Conservation (phyloP, 2,797 vertebrate genomes). For the Pyrocephalus nanus region DNA sequence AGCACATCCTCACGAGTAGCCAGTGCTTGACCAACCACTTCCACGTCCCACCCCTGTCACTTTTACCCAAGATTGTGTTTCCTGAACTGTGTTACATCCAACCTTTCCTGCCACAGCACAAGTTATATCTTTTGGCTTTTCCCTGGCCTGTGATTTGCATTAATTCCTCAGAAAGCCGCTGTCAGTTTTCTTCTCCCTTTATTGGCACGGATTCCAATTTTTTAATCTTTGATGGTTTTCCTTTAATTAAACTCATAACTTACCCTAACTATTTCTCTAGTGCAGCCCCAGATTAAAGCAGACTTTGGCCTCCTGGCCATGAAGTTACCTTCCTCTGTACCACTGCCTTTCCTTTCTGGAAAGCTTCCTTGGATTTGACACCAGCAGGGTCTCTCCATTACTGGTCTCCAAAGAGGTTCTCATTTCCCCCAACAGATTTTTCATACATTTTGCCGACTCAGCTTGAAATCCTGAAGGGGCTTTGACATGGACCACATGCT, state of each 20-base stretch:
- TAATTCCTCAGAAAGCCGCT: slow-evolving; percentile 15
- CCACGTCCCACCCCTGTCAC: neutral
- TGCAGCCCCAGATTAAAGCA: neutral
- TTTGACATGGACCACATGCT: neutral
- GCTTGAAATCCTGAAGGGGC: neutral
- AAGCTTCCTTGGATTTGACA: neutral
- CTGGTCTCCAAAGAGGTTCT: neutral
- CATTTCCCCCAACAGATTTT: slow-evolving; percentile 25
- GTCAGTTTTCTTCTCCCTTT: slow-evolving; percentile 25
- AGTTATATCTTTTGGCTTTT: slow-evolving; percentile 47
- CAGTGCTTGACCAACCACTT: neutral
- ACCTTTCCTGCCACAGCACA: slow-evolving; percentile 33
- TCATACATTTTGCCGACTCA: neutral
- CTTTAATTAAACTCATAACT: slow-evolving; percentile 61
- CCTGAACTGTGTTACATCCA: neutral
- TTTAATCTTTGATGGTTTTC: slow-evolving; percentile 28
- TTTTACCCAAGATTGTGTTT: neutral
- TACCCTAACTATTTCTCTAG: neutral
- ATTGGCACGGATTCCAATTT: neutral
- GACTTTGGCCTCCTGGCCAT: neutral
- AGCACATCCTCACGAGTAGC: neutral
- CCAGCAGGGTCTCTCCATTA: slow-evolving; percentile 1
- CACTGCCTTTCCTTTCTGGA: neutral
- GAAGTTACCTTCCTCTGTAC: neutral
- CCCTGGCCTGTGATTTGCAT: neutral